These are phyloP conservation scores for Sinocyclocheilus anshuiensis DNA, from an alignment of 2,113 vertebrate genomes.

Conservation along the genomic window DNA sequence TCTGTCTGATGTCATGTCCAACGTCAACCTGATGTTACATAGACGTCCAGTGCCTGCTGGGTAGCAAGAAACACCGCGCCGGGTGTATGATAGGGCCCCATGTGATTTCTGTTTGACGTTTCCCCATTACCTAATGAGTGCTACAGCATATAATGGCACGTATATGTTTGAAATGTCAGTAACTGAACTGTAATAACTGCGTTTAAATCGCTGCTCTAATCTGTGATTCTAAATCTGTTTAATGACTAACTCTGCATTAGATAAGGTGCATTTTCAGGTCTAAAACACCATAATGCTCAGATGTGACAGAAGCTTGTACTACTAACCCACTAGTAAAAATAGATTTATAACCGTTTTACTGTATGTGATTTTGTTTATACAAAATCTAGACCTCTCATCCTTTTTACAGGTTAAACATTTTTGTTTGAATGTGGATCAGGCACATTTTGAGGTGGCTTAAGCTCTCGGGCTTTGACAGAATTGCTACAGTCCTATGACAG, in stretches of 20 bases:
- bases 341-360: too few relatives aligned
- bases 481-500: constrained; percentile 36
- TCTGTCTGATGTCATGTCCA: too few relatives aligned
- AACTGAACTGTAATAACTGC: not conserved
- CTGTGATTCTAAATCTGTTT: not conserved
- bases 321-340: not conserved
- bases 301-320: not conserved
- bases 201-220: not conserved
- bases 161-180: not conserved
- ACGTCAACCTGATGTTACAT: too few relatives aligned
- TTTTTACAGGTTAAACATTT: not conserved
- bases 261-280: not conserved
- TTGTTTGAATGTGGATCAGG: constrained; percentile 22
- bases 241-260: not conserved
- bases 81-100: too few relatives aligned
- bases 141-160: not conserved
- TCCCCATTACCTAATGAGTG: not conserved
- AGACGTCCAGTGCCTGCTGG: too few relatives aligned
- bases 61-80: too few relatives aligned
- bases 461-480: constrained; percentile 43
- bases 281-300: not conserved
- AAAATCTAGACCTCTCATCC: not conserved
- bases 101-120: not conserved
- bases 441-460: constrained; percentile 12
- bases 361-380: not conserved